phyloP scores from a whole-genome alignment of 2,113 vertebrate species.

The Anas platyrhynchos region DNA sequence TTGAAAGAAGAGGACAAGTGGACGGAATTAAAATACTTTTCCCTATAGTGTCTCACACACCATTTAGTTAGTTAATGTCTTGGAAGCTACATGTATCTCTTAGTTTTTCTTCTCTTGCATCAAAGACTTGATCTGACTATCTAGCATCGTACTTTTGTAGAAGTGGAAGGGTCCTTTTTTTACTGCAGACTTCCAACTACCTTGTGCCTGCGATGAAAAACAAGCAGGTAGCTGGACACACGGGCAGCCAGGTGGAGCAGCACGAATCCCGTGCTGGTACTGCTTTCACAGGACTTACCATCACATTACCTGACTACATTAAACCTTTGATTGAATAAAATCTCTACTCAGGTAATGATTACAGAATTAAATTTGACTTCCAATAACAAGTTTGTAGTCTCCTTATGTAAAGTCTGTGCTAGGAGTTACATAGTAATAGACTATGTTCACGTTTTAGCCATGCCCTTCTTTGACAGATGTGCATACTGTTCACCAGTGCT shows the following conservation, averaged over 20 bases:
- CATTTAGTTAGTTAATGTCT: background rate
- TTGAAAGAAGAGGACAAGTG: background rate
- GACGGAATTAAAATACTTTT: background rate
- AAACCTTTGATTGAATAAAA: background rate
- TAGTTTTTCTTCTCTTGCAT: background rate
- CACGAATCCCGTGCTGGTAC: background rate
- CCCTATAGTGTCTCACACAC: background rate
- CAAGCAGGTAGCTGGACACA: background rate
- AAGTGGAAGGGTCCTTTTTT: background rate
- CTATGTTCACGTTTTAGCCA: background rate
- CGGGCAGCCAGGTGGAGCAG: background rate
- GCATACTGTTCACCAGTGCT: background rate
- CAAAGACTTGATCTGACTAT: background rate
- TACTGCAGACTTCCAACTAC: background rate
- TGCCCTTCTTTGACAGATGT: background rate
- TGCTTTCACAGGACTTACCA: background rate
- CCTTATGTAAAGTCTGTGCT: background rate
- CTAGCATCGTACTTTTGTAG: background rate
- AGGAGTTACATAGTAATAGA: background rate
- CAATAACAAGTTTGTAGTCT: fast-evolving
- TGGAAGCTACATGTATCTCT: background rate
- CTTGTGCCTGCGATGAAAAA: background rate
- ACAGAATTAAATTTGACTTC: background rate
- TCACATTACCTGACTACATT: background rate
- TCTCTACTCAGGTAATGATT: background rate